Conservation (phyloP, 2,797 vertebrate genomes). For the Coregonus ussuriensis region DNA sequence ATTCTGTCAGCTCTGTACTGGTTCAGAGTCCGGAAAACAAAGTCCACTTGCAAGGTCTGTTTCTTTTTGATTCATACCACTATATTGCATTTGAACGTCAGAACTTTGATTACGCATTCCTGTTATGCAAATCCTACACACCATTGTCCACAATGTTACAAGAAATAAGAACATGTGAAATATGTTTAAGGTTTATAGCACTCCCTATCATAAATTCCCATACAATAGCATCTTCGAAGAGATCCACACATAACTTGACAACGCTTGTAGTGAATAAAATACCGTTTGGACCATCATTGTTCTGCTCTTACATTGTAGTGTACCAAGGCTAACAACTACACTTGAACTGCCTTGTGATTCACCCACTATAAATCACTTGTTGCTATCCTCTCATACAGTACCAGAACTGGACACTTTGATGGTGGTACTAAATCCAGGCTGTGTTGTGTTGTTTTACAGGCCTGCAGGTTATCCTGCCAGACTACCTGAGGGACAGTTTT, state of each 20-base stretch:
- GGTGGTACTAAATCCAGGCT: neutral
- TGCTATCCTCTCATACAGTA: neutral
- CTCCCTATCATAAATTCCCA: too few relatives aligned
- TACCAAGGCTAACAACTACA: neutral
- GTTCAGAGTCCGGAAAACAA: constrained; percentile 99
- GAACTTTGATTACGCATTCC: neutral
- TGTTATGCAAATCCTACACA: neutral
- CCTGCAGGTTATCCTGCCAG: constrained; percentile 92
- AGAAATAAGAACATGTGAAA: too few relatives aligned
- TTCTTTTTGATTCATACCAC: constrained; percentile 32
- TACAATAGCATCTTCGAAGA: too few relatives aligned
- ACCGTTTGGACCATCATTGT: neutral
- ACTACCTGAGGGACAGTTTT: constrained; percentile 91
- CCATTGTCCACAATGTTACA: neutral
- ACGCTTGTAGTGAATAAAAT: neutral
- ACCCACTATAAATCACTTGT: neutral
- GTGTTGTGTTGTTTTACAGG: constrained; percentile 70
- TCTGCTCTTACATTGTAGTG: neutral
- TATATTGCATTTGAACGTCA: too few relatives aligned
- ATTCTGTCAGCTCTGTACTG: constrained; percentile 97
- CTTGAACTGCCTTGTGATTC: neutral
- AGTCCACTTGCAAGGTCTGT: constrained; percentile 96
- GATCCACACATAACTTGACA: too few relatives aligned
- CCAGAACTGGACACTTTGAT: neutral
- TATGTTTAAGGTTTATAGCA: too few relatives aligned